A percentile compares a stretch with the other conserved stretches of the same genome.
These are phyloP conservation scores for Magallana gigas DNA, from an alignment of 1,140 invertebrate species.

Conservation along the genomic window DNA sequence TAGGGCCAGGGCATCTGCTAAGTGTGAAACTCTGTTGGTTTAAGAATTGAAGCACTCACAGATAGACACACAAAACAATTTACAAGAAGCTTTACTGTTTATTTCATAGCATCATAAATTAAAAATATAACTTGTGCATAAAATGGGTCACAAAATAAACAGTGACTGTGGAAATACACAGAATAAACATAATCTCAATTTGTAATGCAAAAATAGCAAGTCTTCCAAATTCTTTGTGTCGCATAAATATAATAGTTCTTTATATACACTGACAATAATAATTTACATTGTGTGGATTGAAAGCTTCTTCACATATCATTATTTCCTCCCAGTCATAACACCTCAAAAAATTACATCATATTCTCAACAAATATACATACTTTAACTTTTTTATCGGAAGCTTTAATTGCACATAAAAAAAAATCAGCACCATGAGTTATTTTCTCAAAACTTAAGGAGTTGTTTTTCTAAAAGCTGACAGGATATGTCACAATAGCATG, in stretches of 20 bases:
- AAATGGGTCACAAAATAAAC: background rate
- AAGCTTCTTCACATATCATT: too few species aligned
- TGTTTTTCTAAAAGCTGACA: background rate
- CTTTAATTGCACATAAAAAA: background rate
- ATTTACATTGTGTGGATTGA: too few species aligned
- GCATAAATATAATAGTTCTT: background rate
- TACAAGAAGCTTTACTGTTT: background rate
- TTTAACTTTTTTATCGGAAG: background rate
- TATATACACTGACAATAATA: too few species aligned
- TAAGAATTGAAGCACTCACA: too few species aligned
- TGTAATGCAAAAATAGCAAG: background rate
- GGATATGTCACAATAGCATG: background rate
- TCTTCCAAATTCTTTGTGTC: background rate
- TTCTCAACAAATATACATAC: background rate
- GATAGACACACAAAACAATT: too few species aligned
- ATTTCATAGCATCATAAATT: slow-evolving; percentile 15
- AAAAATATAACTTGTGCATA: slow-evolving; percentile 24
- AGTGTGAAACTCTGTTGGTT: too few species aligned
- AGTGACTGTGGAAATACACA: background rate
- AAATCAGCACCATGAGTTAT: background rate
- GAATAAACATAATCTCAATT: background rate
- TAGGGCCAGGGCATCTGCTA: too few species aligned
- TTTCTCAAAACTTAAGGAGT: background rate
- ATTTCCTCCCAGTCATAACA: too few species aligned
- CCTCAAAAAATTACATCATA: too few species aligned